phyloP scores from a whole-genome alignment of 2,113 vertebrate genomes.

The Trogon melanurus region DNA sequence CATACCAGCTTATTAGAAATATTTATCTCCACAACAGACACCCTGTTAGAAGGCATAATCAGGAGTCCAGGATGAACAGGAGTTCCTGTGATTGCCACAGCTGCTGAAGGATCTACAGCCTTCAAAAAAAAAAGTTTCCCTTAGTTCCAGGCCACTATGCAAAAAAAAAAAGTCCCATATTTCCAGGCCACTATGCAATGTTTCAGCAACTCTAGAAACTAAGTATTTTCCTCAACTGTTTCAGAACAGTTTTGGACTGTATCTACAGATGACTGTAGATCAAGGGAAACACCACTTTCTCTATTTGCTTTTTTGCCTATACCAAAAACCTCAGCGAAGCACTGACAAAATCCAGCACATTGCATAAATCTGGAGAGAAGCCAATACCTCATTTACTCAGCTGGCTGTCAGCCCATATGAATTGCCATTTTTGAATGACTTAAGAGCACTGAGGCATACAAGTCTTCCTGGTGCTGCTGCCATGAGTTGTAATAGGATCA shows the following conservation, averaged over 20 bases:
- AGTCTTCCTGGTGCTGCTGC: constrained; percentile 21
- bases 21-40: neutral
- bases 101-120: neutral
- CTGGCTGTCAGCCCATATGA: neutral
- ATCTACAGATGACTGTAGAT: neutral
- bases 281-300: neutral
- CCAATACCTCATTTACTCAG: neutral
- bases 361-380: constrained; percentile 10
- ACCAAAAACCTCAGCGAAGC: neutral
- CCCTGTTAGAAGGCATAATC: neutral
- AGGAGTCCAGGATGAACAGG: neutral
- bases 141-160: neutral
- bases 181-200: neutral
- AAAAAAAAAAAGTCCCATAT: neutral
- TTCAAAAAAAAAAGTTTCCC: neutral
- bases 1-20: neutral
- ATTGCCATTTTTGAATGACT: neutral
- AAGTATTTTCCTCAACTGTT: neutral
- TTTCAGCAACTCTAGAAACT: neutral
- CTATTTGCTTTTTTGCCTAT: neutral
- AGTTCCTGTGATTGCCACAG: neutral
- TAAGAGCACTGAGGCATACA: constrained; percentile 23
- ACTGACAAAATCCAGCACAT: neutral
- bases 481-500: neutral
- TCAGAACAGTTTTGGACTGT: neutral